Conservation (phyloP, 2,113 vertebrate species). For the Pituophis catenifer region DNA sequence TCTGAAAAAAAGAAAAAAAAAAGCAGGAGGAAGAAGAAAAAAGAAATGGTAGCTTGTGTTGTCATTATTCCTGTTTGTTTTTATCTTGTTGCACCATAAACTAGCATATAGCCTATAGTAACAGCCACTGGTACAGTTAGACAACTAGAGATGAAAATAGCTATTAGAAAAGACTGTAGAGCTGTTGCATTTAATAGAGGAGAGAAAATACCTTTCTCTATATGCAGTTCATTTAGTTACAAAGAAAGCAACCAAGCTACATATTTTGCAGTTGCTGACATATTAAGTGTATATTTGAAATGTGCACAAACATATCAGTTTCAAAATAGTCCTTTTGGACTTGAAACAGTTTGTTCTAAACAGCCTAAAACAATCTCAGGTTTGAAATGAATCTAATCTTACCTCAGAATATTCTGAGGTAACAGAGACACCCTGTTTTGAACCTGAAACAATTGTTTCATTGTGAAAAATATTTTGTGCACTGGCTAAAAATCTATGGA, state of each 20-base stretch:
- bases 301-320: too few relatives aligned
- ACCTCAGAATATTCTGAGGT: too few relatives aligned
- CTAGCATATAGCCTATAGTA: neutral
- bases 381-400: too few relatives aligned
- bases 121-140: neutral
- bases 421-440: too few relatives aligned
- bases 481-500: too few relatives aligned
- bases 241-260: constrained; percentile 36
- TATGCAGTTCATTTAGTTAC: constrained; percentile 53
- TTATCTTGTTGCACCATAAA: neutral
- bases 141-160: neutral
- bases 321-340: too few relatives aligned
- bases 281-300: constrained; percentile 24
- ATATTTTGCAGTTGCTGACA: constrained; percentile 35
- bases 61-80: neutral
- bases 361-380: too few relatives aligned
- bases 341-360: too few relatives aligned
- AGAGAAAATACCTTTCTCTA: constrained; percentile 35
- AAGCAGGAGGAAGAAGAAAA: neutral
- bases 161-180: neutral
- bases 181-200: neutral
- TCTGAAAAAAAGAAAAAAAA: too few relatives aligned
- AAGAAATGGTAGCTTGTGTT: neutral
- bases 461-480: too few relatives aligned
- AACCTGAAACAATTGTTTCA: too few relatives aligned